Conservation (phyloP, 2,797 vertebrate genomes). For the Amazona finschi region DNA sequence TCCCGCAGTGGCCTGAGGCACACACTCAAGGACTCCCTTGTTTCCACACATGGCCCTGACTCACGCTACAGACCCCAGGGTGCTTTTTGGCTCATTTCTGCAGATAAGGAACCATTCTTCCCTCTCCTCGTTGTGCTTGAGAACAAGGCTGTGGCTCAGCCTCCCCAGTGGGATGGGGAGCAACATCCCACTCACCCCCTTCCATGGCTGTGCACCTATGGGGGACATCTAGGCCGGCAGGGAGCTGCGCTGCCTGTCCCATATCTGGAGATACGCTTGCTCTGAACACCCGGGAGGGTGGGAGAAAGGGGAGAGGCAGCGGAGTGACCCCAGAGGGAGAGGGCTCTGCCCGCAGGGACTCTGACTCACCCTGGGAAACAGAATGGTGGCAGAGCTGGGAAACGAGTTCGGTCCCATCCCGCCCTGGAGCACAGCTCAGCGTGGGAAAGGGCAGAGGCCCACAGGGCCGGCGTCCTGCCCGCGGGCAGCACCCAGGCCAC, state of each 20-base stretch:
- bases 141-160: neutral
- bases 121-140: fast-evolving
- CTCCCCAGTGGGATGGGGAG: fast-evolving
- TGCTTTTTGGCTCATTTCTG: neutral
- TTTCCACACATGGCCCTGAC: conserved; percentile 34
- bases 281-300: neutral
- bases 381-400: conserved; percentile 16
- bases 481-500: neutral
- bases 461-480: neutral
- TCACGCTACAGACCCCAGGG: neutral
- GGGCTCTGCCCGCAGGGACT: neutral
- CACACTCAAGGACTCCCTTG: conserved; percentile 44
- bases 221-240: neutral
- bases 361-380: conserved; percentile 38
- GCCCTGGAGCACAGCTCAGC: neutral
- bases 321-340: neutral
- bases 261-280: fast-evolving
- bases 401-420: neutral
- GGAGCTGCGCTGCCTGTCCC: neutral
- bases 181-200: neutral
- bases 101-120: neutral
- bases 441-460: conserved; percentile 50
- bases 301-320: neutral
- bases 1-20: neutral
- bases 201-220: fast-evolving